Evolutionary conservation across 2,888 invertebrate genomes (phyloP), one percentile per base, ranked within the genome.

Genomic region (Pimpla rufipes): DNA sequence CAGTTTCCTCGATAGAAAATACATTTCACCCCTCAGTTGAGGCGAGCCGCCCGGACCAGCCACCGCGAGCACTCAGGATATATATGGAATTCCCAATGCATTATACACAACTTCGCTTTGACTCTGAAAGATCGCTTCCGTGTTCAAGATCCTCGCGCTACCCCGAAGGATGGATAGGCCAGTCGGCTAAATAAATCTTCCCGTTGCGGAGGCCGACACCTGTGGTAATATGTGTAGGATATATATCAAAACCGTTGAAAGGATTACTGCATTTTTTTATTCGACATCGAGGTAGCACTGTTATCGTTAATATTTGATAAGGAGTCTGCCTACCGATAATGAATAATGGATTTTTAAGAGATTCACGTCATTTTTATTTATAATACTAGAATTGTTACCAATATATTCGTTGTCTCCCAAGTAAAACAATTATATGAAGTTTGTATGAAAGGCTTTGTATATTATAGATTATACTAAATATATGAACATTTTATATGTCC

Each of bases 31-130:
- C 88, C 87, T 68, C 45, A 47, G 52, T 57, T 62, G 3, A 47
- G 37, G 13, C 47, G 21, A 35, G 59, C n/a, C 7, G 21, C 18
- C 18, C 59, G 47, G 37, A 42, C 42, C 70, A 66, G 57, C 67
- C 47, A 75, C 79, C 78, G 85, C 37, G 87, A 74, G 70, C 47
- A 66, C 42, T 21, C 35, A 10, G 5, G 10, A 50, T 57, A 88
- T 88, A 88, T 87, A 86, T 87, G 87, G 88, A 90, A 90, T 89
- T 90, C 90, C 90, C 90, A 90, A 90, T 90, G 90, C 91, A 90
- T 90, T 90, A 90, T 89, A 90, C 88, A 85, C 75, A 67, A 66
- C 70, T 52, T 47, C 50, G 66, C 59, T 68, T 83, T 68, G 67
- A 82, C 80, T 80, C 83, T 70, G 73, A 83, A 80, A 70, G 76